Evolutionary conservation across 1,140 invertebrate genomes (phyloP), one percentile per base, ranked within the genome.

Genomic region (Pachyrhynchus sulphureomaculatus): DNA sequence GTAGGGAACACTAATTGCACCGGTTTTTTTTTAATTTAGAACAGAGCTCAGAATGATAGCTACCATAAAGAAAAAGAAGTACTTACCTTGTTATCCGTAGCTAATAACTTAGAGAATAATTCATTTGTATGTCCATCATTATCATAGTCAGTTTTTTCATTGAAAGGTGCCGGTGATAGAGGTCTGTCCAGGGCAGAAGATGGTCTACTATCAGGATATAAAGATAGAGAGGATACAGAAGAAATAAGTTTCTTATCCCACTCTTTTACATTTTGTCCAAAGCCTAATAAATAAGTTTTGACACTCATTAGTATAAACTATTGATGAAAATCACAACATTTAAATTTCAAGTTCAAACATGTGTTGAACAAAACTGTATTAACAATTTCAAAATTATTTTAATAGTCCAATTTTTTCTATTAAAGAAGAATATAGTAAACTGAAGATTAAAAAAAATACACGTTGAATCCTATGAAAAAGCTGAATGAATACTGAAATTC

Each of bases 211-310:
- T 79, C 74, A 61, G 18, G 37, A 37, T 3, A 48, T 13, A 17
- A 67, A n/a, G 12, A 3, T n/a, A n/a, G 29, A 29, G 36, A 39
- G 44, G 32, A 32, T 12, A 33, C 55, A 29, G 36, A 39, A 39
- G 32, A 32, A n/a, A 33, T 56, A 33, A 44, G 61, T 49, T 64
- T 67, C 29, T 62, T 54, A 9, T 71, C 55, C 79, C 79, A 82
- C 42, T 88, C 87, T 62, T 89, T 81, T 10, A 97, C 84, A 78
- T 96, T 92, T 74, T 91, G 84, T 0, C 96, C 96, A 76, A 85
- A 96, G 9, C 96, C 60, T 61, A 44, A 29, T 17, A 42, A 45
- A 24, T 13, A 10, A 10, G 9, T 13, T 42, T 13, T 1, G 1
- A 42, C 39, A 13, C 17, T 4, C 8, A 13, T 42, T 10, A 1